A percentile compares a stretch with the other conserved stretches of the same genome.
Evolutionary conservation across 2,888 invertebrate species (phyloP).

Genomic region (Callimorpha dominula): DNA sequence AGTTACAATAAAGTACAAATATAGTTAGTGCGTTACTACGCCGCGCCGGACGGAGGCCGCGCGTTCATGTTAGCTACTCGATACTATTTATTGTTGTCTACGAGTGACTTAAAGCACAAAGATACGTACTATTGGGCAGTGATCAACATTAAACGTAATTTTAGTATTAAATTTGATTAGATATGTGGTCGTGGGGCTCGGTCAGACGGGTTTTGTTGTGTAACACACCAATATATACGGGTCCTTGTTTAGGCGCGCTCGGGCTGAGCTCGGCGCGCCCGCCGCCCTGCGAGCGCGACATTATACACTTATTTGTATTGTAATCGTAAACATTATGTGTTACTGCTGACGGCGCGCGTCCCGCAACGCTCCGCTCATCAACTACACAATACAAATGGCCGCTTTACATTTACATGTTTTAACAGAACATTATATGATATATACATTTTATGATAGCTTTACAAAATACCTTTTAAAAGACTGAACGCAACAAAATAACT

Average conservation of each 20-base stretch:
- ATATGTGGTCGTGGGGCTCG: slow-evolving; percentile 77
- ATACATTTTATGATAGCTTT: slow-evolving; percentile 50
- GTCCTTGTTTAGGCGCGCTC: slow-evolving; percentile 76
- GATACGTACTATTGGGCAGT: slow-evolving; percentile 87
- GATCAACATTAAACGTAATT: slow-evolving; percentile 86
- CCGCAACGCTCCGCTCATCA: slow-evolving; percentile 55
- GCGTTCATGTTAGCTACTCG: slow-evolving; percentile 72
- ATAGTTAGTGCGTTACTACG: slow-evolving; percentile 64
- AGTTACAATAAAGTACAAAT: slow-evolving; percentile 82
- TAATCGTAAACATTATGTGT: slow-evolving; percentile 78
- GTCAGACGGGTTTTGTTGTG: slow-evolving; percentile 77
- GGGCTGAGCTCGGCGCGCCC: slow-evolving; percentile 72
- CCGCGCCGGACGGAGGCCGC: slow-evolving; percentile 77
- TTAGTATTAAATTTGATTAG: slow-evolving; percentile 85
- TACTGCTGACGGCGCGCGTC: slow-evolving; percentile 66
- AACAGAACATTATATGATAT: slow-evolving; percentile 40
- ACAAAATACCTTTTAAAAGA: slow-evolving; percentile 47
- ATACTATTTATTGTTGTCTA: slow-evolving; percentile 82
- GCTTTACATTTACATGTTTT: slow-evolving; percentile 47
- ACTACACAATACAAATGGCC: slow-evolving; percentile 40
- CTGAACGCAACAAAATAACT: slow-evolving; percentile 42
- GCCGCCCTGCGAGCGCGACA: slow-evolving; percentile 61
- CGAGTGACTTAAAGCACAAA: slow-evolving; percentile 85
- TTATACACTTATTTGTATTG: slow-evolving; percentile 78
- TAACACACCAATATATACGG: slow-evolving; percentile 82